Base-by-base conservation (phyloP, 2,797 vertebrate genomes). In the Cyprinella venusta region DNA sequence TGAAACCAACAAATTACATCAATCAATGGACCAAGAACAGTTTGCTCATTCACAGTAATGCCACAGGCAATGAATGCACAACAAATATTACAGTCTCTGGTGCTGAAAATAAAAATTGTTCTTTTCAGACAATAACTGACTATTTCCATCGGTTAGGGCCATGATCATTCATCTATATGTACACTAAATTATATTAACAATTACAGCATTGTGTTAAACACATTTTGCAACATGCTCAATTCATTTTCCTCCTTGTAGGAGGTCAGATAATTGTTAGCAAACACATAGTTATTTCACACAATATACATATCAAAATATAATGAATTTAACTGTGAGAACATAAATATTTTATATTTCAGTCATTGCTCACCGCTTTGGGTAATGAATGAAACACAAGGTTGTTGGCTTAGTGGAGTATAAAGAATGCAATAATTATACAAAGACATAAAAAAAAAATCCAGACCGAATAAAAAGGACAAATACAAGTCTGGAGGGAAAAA, bases 371-470 rank as follows among this genome's bases (percentile, higher is more conserved):
- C 21, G 61, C 52, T 56, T 67, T 65, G 16, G 16, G n/a, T 21
- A 75, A 64, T 81, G 15, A 74, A 82, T 75, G 67, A 76, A 82
- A 67, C 19, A 54, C 56, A 15, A 40, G 19, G 61, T 79, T 67
- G 26, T 48, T 67, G 42, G 61, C 50, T 67, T n/a, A 78, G 67
- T 33, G 10, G 24, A 48, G 42, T 67, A 9, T 36, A 79, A 64
- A 65, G 4, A 65, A 67, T 77, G 16, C 13, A 33, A 24, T 64
- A 33, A 77, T 77, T 77, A 26, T 42, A 48, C 54, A 30, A 24
- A 56, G 16, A 36, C 9, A 36, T 6, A 72, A 42, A 45, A 38
- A 26, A 63, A 61, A 76, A 16, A 38, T 15, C 3, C 19, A 59
- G 54, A 45, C 42, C 12, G 42, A 40, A 42, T 50, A 30, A 45